A percentile compares a stretch with the other conserved stretches of the same genome.
Conservation (phyloP, 2,888 invertebrate genomes). For the Leptinotarsa peninsularis region DNA sequence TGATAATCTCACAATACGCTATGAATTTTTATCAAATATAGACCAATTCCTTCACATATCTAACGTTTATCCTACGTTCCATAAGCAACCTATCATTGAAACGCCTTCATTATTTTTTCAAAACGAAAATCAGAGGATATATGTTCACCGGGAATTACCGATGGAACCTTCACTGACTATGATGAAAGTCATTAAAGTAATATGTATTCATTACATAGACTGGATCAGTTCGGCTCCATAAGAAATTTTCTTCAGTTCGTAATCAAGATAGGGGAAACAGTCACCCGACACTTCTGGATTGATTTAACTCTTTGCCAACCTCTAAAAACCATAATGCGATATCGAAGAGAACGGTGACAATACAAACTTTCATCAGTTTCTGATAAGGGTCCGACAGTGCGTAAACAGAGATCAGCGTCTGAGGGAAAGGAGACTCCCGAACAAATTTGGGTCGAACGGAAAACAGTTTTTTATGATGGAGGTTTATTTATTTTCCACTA, state of each 20-base stretch:
- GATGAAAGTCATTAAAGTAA: too few relatives aligned
- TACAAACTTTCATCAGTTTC: slow-evolving; percentile 38
- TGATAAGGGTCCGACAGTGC: slow-evolving; percentile 43
- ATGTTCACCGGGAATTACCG: too few relatives aligned
- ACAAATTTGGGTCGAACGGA: slow-evolving; percentile 33
- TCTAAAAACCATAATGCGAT: slow-evolving; percentile 29
- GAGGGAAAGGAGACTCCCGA: slow-evolving; percentile 17
- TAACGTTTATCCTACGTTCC: too few relatives aligned
- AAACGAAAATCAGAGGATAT: too few relatives aligned
- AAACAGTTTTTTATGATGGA: slow-evolving; percentile 29
- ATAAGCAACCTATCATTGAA: too few relatives aligned
- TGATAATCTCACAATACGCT: too few relatives aligned
- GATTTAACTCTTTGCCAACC: slow-evolving; percentile 29
- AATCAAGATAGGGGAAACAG: background rate
- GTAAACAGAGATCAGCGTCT: slow-evolving; percentile 33
- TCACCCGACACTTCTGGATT: slow-evolving; percentile 14
- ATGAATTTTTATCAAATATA: too few relatives aligned
- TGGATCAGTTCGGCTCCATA: background rate
- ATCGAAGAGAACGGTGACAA: slow-evolving; percentile 26
- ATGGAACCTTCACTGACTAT: too few relatives aligned
- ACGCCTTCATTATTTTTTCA: too few relatives aligned
- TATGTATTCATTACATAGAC: background rate
- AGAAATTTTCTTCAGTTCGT: background rate
- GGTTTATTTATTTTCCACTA: slow-evolving; percentile 29
- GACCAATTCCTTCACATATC: too few relatives aligned